phyloP scores from a whole-genome alignment of 2,797 vertebrate genomes.

The Typhlichthys subterraneus region DNA sequence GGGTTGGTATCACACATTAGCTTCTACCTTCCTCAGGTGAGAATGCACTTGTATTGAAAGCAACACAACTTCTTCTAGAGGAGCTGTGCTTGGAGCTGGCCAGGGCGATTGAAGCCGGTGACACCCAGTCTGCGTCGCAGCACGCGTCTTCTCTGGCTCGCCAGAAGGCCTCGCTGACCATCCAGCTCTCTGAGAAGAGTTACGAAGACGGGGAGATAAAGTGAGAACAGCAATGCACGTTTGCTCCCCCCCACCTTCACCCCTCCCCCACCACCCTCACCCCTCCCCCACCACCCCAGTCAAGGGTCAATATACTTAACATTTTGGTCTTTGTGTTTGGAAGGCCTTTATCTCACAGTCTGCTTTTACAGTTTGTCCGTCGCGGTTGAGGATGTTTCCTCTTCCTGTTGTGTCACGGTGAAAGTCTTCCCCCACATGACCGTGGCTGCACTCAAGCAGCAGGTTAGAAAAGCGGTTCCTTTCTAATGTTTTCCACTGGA shows the following conservation, averaged over 20 bases:
- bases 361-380: constrained; percentile 82
- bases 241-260: too few relatives aligned
- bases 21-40: not conserved
- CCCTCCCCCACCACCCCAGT: not conserved
- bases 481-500: not conserved
- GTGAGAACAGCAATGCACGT: constrained; percentile 58
- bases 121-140: constrained; percentile 76
- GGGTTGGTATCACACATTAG: constrained; percentile 58
- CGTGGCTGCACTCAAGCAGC: constrained; percentile 85
- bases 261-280: too few relatives aligned
- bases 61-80: constrained; percentile 66
- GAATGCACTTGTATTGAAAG: not conserved
- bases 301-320: too few relatives aligned
- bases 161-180: constrained; percentile 73
- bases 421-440: constrained; percentile 84
- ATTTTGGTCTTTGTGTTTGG: not conserved
- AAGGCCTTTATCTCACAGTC: not conserved
- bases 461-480: constrained; percentile 70
- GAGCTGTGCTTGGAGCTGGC: constrained; percentile 81
- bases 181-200: constrained; percentile 79
- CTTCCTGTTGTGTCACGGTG: constrained; percentile 84
- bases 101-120: constrained; percentile 82
- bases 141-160: constrained; percentile 80
- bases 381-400: constrained; percentile 86
- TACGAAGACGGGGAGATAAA: constrained; percentile 81